These are phyloP conservation scores for Amazonetta brasiliensis DNA, from an alignment of 2,797 vertebrate genomes.

Conservation along the genomic window DNA sequence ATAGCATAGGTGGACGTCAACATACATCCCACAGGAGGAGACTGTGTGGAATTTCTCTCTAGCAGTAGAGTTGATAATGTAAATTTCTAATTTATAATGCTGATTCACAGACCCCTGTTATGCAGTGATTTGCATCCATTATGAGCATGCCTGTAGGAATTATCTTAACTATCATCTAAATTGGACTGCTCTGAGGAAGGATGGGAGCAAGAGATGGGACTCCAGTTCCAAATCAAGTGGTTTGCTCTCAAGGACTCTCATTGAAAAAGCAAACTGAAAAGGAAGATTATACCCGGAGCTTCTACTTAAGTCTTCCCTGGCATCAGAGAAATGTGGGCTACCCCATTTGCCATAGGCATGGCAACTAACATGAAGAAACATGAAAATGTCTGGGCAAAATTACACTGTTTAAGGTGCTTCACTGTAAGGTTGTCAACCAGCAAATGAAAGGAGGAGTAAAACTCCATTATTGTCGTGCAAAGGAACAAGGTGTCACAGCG, in stretches of 20 bases:
- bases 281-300: background rate
- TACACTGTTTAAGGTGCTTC: background rate
- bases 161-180: background rate
- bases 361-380: background rate
- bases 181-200: background rate
- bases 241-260: background rate
- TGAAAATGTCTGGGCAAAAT: background rate
- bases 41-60: background rate
- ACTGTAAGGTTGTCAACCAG: background rate
- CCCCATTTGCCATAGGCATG: background rate
- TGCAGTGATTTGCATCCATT: background rate
- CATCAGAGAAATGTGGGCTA: background rate
- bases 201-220: background rate
- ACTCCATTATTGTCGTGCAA: background rate
- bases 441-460: background rate
- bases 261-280: background rate
- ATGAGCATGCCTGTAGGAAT: background rate
- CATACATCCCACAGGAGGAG: background rate
- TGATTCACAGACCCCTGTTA: background rate
- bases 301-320: background rate
- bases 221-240: background rate
- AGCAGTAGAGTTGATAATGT: background rate
- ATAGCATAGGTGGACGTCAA: background rate
- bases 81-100: background rate
- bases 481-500: background rate